phyloP scores from a whole-genome alignment of 2,113 vertebrate genomes.

The Neopipo cinnamomea region DNA sequence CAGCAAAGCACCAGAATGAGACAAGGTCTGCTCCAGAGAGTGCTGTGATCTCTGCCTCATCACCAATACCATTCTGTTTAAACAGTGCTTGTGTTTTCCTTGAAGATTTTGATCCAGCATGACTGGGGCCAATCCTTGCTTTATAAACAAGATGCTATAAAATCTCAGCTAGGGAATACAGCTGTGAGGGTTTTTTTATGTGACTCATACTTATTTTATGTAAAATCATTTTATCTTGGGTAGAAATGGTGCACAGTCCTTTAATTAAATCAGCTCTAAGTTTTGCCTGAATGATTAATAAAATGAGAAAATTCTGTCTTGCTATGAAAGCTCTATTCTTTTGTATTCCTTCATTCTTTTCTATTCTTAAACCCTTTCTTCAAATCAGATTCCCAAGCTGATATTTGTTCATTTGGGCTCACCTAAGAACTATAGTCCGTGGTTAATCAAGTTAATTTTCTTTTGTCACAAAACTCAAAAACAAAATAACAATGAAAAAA shows the following conservation, averaged over 20 bases:
- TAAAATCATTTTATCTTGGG: constrained; percentile 31
- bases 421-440: constrained; percentile 48
- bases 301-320: constrained; percentile 35
- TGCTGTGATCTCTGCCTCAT: background rate
- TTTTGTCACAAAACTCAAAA: constrained; percentile 37
- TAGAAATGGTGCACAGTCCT: constrained; percentile 17
- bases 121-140: background rate
- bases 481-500: background rate
- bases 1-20: background rate
- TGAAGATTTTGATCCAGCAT: background rate
- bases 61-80: background rate
- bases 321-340: background rate
- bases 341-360: background rate
- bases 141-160: background rate
- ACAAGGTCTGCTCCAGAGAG: background rate
- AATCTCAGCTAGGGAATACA: background rate
- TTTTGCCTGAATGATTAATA: constrained; percentile 59
- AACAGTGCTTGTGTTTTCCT: background rate
- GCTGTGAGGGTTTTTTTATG: background rate
- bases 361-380: background rate
- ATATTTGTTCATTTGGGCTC: constrained; percentile 48
- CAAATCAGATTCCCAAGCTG: constrained; percentile 6
- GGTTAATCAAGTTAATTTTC: constrained; percentile 58
- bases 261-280: constrained; percentile 53
- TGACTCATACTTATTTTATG: background rate